Percentiles rank a stretch among this genome's conserved stretches.
phyloP scores from a whole-genome alignment of 2,113 vertebrate genomes.

The Apteryx mantelli region DNA sequence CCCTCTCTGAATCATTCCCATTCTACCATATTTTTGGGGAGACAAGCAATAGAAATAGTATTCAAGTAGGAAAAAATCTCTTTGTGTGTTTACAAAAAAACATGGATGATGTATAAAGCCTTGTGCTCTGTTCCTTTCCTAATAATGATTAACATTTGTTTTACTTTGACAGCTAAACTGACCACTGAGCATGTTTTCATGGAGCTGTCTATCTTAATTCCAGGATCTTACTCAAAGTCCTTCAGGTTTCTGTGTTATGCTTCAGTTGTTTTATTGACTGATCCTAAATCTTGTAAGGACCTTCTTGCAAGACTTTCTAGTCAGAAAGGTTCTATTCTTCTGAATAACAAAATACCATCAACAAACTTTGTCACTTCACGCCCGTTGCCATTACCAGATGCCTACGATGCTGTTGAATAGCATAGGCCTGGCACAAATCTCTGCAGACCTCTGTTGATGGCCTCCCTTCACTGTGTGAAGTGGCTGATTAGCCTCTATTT shows the following conservation, averaged over 20 bases:
- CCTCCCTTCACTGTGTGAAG: background rate
- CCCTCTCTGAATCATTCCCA: background rate
- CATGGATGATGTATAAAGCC: background rate
- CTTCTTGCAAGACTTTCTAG: background rate
- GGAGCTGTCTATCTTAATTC: background rate
- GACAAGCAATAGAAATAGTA: background rate
- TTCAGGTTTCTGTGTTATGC: background rate
- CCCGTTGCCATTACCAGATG: accelerated
- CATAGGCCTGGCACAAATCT: background rate
- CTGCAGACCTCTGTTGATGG: background rate
- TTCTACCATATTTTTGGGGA: background rate
- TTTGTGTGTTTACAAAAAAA: background rate
- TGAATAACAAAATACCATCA: background rate
- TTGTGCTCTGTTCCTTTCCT: background rate
- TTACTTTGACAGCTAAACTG: background rate
- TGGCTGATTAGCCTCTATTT: background rate
- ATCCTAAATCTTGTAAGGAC: background rate
- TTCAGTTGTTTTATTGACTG: background rate
- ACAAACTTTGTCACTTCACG: background rate
- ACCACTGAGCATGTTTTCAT: background rate
- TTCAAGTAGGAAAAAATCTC: background rate
- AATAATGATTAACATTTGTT: background rate
- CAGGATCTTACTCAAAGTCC: background rate
- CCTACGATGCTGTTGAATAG: background rate
- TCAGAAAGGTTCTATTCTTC: background rate